Evolutionary conservation across 1,140 invertebrate species (phyloP), one percentile per base, ranked within the genome.

Genomic region (Drosophila bipectinata): DNA sequence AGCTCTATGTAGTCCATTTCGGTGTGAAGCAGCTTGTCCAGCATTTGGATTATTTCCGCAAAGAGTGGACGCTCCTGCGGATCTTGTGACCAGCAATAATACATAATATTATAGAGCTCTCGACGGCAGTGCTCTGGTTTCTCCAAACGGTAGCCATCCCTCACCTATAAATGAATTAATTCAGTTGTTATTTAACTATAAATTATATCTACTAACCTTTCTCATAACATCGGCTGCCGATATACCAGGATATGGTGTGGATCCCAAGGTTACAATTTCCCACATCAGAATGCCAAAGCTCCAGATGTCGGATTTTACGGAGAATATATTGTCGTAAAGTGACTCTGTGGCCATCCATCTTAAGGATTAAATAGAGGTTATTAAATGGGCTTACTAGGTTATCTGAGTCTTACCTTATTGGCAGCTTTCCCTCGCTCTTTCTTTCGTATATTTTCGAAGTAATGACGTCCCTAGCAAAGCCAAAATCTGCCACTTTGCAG

Each of bases 261-360:
- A 97, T 2, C 97, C 97, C 9, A 98, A 93, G 0, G 97, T 98
- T 0, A 98, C 96, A n/a, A 98, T 97, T 93, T 98, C 97, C 97
- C 97, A 98, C 69, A 98, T 95, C 2, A 98, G 92, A 7, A 99
- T 95, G 0, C 98, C 98, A 87, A 98, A 98, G 78, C 97, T 97
- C 97, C 97, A 99, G 12, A 98, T 96, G 83, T 98, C 98, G 0
- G 97, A 97, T 91, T 98, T 98, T 2, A 96, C 95, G 1, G 97
- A 97, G 90, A 98, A 99, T 77, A 98, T 95, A 82, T 98, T 97
- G 83, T 98, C 96, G 87, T 97, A 97, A 0, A 98, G 93, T 2
- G 97, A 97, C 91, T 99, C 98, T 0, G 97, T 97, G 0, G 97
- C 97, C 97, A 98, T 98, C 97, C 98, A 98, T 90, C 97, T 94